phyloP scores from a whole-genome alignment of 2,888 invertebrate species.

The Alloplasta piceator region DNA sequence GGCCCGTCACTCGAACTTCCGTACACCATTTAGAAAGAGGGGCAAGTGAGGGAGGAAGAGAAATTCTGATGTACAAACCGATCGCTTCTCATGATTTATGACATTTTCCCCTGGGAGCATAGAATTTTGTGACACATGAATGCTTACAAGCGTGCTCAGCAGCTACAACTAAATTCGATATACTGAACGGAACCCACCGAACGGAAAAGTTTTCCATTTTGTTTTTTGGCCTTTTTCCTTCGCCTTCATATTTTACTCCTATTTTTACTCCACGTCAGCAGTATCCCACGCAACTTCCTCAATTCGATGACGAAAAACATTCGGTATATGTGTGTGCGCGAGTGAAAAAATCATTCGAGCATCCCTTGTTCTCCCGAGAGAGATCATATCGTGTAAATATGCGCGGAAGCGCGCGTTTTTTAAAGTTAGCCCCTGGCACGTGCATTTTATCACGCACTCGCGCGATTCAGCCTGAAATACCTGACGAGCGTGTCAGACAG shows the following conservation, averaged over 20 bases:
- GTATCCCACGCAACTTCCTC: background rate
- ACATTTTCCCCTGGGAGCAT: slow-evolving; percentile 41
- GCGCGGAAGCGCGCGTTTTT: background rate
- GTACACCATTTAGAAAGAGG: slow-evolving; percentile 5
- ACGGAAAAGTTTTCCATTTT: slow-evolving; percentile 36
- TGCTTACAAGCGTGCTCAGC: slow-evolving; percentile 44
- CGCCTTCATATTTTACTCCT: slow-evolving; percentile 11
- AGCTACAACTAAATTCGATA: slow-evolving; percentile 52
- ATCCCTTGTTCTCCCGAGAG: background rate
- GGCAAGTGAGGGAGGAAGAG: too few species aligned
- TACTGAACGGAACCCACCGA: background rate
- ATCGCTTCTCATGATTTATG: slow-evolving; percentile 61
- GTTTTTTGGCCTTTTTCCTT: slow-evolving; percentile 16
- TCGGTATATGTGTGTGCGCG: background rate
- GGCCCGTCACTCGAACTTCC: slow-evolving; percentile 49
- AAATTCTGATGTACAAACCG: slow-evolving; percentile 20
- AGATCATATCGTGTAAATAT: background rate
- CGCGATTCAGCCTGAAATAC: too few species aligned
- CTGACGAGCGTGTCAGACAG: too few species aligned
- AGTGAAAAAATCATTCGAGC: too few species aligned
- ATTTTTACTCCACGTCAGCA: background rate
- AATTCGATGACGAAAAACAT: background rate
- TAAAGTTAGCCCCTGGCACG: background rate
- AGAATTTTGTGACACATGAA: slow-evolving; percentile 57
- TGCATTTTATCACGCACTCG: background rate